phyloP scores from a whole-genome alignment of 2,797 vertebrate genomes.

The Cossypha caffra region DNA sequence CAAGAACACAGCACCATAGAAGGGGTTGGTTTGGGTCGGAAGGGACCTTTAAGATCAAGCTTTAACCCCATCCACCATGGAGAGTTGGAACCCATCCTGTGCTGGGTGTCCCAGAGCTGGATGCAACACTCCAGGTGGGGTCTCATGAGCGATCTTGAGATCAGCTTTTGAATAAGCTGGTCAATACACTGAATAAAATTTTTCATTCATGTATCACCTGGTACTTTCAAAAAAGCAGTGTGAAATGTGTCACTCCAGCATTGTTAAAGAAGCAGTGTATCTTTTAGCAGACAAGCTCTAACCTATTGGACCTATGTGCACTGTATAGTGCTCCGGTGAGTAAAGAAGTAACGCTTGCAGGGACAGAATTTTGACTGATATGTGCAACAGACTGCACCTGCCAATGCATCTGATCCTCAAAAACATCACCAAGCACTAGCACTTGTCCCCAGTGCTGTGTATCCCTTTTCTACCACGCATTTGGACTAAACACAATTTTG shows the following conservation, averaged over 20 bases:
- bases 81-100: neutral
- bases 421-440: neutral
- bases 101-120: neutral
- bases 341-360: too few species aligned
- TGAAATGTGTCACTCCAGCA: neutral
- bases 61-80: neutral
- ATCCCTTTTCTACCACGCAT: rapidly evolving
- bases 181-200: neutral
- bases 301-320: neutral
- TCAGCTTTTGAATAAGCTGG: neutral
- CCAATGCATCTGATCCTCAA: neutral
- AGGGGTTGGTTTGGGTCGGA: too few species aligned
- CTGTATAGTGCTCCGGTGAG: rapidly evolving
- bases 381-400: neutral
- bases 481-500: neutral
- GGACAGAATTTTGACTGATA: neutral
- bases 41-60: neutral
- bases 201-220: neutral
- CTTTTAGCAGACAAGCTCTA: neutral
- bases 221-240: neutral
- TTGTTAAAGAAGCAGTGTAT: neutral
- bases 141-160: neutral
- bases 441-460: neutral
- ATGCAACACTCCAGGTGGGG: neutral
- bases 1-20: neutral